Conservation (phyloP, 2,113 vertebrate species). For the Calidris pugnax region DNA sequence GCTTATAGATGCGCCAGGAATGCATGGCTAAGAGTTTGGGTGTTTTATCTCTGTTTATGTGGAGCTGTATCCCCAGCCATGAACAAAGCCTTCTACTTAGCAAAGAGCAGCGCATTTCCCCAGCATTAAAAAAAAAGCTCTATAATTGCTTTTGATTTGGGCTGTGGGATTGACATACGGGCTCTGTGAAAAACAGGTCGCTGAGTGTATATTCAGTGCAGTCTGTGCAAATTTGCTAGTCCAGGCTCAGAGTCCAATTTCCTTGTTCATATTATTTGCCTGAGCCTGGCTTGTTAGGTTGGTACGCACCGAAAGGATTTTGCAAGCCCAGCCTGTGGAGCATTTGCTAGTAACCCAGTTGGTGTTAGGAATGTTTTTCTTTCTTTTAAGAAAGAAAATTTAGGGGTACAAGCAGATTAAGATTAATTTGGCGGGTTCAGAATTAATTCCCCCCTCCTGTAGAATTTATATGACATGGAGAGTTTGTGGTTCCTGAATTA, state of each 20-base stretch:
- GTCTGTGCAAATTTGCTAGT: neutral
- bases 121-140: neutral
- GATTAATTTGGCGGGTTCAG: neutral
- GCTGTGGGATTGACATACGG: neutral
- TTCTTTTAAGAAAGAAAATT: neutral
- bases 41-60: neutral
- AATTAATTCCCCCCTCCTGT: neutral
- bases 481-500: neutral
- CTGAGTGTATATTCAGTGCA: neutral
- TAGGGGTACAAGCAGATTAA: neutral
- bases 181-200: neutral
- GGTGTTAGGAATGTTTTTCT: neutral
- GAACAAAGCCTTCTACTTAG: neutral
- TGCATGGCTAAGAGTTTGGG: fast-evolving
- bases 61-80: neutral
- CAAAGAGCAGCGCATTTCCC: neutral
- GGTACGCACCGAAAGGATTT: fast-evolving
- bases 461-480: neutral
- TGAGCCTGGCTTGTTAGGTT: neutral
- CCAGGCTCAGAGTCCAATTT: neutral
- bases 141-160: neutral
- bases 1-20: neutral
- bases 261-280: neutral
- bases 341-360: neutral
- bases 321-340: neutral